Evolutionary conservation across 2,797 vertebrate species (phyloP), one percentile per base, ranked within the genome.

Genomic region (Centroberyx gerrardi): DNA sequence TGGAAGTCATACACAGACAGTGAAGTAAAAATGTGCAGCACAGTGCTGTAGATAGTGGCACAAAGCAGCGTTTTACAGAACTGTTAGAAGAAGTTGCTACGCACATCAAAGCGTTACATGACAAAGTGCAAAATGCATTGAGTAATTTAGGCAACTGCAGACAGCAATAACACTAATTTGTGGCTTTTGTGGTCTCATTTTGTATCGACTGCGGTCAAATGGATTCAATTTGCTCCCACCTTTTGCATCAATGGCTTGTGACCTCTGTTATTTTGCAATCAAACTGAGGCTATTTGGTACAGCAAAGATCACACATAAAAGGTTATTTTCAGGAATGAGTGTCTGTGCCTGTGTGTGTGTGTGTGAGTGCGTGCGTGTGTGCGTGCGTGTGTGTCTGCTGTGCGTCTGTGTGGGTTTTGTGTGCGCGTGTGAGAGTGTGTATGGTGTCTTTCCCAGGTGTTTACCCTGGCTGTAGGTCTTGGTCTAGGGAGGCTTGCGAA

Each of bases 391-490:
- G 42, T 17, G 40, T 74, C 44, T 68, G 46, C 28, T 8, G 40
- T 42, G 40, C 38, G 6, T 40, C 7, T 28, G 28, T 62, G 36
- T 64, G 5, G 33, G n/a, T 70, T 12, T 18, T 40, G 15, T 49
- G 51, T 52, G 54, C 68, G 56, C 13, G 38, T 64, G 36, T 49
- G 28, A 56, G 17, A 13, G 17, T 36, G 49, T n/a, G 49, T 77
- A 46, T 49, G 60, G 54, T 68, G 59, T 74, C 67, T 87, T 62
- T 81, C 78, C 79, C 89, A 88, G 85, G 89, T 90, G 88, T 83
- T 84, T 81, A 65, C 78, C 87, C 84, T 85, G 87, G 85, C 76
- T 29, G 83, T 75, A 81, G 87, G 84, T 88, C 78, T 70, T 69
- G 84, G 88, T 88, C 86, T 80, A 18, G 52, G 74, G 72, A 82